These are phyloP conservation scores for Drepana arcuata DNA, from an alignment of 1,140 invertebrate genomes.

Conservation along the genomic window DNA sequence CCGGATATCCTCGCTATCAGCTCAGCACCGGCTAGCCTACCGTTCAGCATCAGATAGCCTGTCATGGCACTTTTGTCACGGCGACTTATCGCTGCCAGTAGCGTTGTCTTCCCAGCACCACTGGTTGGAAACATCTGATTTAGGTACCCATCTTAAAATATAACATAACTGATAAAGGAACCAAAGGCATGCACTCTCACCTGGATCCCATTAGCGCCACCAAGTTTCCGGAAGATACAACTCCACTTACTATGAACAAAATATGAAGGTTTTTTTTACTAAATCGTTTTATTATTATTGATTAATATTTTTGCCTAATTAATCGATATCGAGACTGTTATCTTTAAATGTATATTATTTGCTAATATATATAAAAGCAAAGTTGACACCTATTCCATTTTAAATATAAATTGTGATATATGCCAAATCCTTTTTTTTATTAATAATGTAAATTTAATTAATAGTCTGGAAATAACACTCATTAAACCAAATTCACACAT, in stretches of 20 bases:
- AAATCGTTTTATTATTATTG: no score
- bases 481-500: no score
- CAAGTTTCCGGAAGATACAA: slow-evolving; percentile 71
- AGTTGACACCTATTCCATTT: no score
- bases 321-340: no score
- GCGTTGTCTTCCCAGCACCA: slow-evolving; percentile 81
- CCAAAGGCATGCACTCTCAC: slow-evolving; percentile 20
- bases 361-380: no score
- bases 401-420: no score
- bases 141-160: neutral
- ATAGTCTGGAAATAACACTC: no score
- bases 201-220: slow-evolving; percentile 73
- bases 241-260: slow-evolving; percentile 74
- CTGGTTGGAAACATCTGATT: slow-evolving; percentile 35
- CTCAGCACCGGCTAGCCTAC: slow-evolving; percentile 73
- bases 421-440: no score
- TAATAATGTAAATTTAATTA: no score
- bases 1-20: slow-evolving; percentile 80
- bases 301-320: no score
- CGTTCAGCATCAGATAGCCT: slow-evolving; percentile 80
- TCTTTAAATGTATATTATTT: no score
- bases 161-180: neutral
- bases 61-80: slow-evolving; percentile 75
- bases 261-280: no score
- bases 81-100: slow-evolving; percentile 79